Evolutionary conservation across 2,888 invertebrate species (phyloP), one percentile per base, ranked within the genome.

Genomic region (Leuctra nigra): DNA sequence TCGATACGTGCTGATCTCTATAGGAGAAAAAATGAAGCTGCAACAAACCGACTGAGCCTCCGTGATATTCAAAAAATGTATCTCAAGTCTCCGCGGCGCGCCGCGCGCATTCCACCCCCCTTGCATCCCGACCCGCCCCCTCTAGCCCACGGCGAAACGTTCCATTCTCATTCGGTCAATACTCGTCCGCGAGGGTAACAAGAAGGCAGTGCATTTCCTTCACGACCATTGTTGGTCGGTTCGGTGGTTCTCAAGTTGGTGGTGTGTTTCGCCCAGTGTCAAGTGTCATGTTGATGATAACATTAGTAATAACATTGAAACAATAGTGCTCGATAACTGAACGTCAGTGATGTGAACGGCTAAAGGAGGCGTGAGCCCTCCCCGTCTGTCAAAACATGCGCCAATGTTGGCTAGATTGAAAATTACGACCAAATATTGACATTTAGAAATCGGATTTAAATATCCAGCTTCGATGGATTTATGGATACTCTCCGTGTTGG

Each of bases 401-500:
- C 16, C 14, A 41, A n/a, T n/a, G 41, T n/a, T 41, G 6, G 11
- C 29, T 29, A 29, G 29, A 41, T 41, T 18, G 16, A 18, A 9
- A 20, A 7, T 41, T 41, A 11, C 20, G 11, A 4, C 14, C 14
- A 41, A 41, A 16, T 41, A n/a, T 41, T 11, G 20, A 41, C 16
- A 36, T 3, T 14, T 36, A 13, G 4, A 11, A 36, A 4, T 36
- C 36, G 16, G 4, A 13, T 36, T 36, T 16, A 13, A 36, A 11
- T 3, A 4, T 18, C 41, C 11, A 16, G 6, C 6, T 35, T 3
- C n/a, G 50, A 50, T 50, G 50, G 50, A 50, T 50, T 50, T 50
- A 33, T 50, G 50, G 50, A 50, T 50, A 50, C 50, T 50, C 11
- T 50, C 50, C 22, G 50, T 50, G 16, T 33, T 50, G 22, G 50